Evolutionary conservation across 1,140 invertebrate species (phyloP), one percentile per base, ranked within the genome.

Genomic region (Eupristina koningsbergeri): DNA sequence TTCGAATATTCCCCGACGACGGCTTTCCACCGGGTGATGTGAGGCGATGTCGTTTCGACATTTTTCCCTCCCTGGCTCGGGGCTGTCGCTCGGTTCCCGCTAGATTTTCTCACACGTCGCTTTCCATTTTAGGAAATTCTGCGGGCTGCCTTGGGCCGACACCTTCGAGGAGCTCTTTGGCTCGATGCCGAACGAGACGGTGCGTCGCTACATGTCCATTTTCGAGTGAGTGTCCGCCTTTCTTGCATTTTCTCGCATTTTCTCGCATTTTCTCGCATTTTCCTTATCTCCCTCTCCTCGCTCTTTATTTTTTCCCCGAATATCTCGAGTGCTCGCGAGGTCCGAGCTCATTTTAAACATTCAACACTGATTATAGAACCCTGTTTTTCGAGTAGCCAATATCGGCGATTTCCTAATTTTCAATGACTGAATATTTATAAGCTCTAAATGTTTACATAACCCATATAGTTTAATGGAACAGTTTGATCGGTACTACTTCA

Each of bases 141-240:
- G 97, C 88, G 97, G 97, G 7, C 92, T 98, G 45, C 96, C 96
- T 0, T 95, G 94, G 41, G 95, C 96, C 0, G 92, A 96, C 50
- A 94, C 92, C n/a, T 98, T 97, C 93, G 95, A 97, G 69, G 97
- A 97, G 86, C 93, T 98, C 61, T 96, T 96, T 85, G 97, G 96
- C 50, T 95, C 96, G 53, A 98, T 98, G 96, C 94, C 96, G 13
- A 98, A 98, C 88, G 96, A 97, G 84, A 98, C 97, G 3, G 95
- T 98, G 45, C 92, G 94, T 45, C 94, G 96, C 89, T 97, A 96
- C 88, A 92, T 93, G 53, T 94, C 95, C 15, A 95, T 96, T 88
- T 97, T 96, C 88, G 94, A 95, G 96, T 96, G 91, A 94, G 94
- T 93, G 53, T 22, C 7, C n/a, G n/a, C n/a, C n/a, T n/a, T n/a